Evolutionary conservation across 2,113 vertebrate species (phyloP).

Genomic region (Caranx ignobilis): DNA sequence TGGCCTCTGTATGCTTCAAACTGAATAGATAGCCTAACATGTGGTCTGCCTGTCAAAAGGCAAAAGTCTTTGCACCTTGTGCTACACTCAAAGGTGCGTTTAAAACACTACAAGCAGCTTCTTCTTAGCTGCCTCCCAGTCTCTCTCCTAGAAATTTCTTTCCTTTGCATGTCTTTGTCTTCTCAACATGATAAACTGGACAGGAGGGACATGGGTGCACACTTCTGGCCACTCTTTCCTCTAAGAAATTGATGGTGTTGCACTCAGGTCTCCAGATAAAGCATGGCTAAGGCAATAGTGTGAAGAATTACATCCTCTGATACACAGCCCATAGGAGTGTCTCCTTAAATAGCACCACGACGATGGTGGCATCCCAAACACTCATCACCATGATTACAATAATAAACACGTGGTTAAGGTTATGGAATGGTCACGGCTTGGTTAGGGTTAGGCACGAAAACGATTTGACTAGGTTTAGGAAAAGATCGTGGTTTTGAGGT

Average conservation of each 20-base stretch:
- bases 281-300: too few relatives aligned
- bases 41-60: not conserved
- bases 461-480: too few relatives aligned
- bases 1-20: not conserved
- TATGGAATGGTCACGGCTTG: not conserved
- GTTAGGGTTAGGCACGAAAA: not conserved
- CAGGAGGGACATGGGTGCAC: not conserved
- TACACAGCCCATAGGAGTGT: not conserved
- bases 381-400: not conserved
- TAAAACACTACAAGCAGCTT: too few relatives aligned
- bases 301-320: not conserved
- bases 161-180: not conserved
- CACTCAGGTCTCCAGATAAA: not conserved
- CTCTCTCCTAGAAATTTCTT: not conserved
- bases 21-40: not conserved
- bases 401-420: not conserved
- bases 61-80: not conserved
- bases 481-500: too few relatives aligned
- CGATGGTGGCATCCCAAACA: not conserved
- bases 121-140: too few relatives aligned
- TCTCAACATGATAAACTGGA: not conserved
- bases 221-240: not conserved
- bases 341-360: not conserved
- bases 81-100: too few relatives aligned
- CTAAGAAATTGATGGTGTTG: not conserved